Evolutionary conservation across 92 coral and sea anemone genomes (phyloP).

Genomic region (Bergia puertoricense): DNA sequence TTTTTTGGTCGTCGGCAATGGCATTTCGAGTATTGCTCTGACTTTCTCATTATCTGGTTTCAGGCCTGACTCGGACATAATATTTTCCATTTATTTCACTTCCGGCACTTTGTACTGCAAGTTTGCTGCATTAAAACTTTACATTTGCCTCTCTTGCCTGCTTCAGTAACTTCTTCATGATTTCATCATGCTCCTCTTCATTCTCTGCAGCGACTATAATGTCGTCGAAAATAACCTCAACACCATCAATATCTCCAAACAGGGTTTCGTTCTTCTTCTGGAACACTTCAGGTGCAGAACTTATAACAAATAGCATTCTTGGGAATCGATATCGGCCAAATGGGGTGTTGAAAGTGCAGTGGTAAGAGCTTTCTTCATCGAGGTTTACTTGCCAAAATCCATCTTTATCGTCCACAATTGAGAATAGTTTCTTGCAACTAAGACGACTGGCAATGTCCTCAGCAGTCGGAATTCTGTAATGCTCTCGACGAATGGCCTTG

Average conservation of each 20-base stretch:
- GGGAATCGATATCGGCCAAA: conserved; percentile 45
- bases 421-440: conserved; percentile 43
- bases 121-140: background rate
- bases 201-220: no score
- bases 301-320: conserved; percentile 43
- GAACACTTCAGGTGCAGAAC: conserved; percentile 34
- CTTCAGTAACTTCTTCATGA: conserved; percentile 20
- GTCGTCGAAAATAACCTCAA: no score
- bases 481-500: conserved; percentile 45
- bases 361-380: conserved; percentile 43
- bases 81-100: conserved; percentile 55
- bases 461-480: conserved; percentile 40
- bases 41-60: conserved; percentile 36
- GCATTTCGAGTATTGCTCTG: no score
- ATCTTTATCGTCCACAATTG: conserved; percentile 32
- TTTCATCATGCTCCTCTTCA: no score
- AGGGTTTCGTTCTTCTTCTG: conserved; percentile 8
- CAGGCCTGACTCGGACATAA: conserved; percentile 36
- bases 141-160: background rate
- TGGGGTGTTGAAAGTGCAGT: conserved; percentile 43
- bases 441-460: conserved; percentile 49
- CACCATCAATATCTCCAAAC: no score
- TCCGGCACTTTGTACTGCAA: background rate
- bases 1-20: no score
- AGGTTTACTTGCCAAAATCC: conserved; percentile 36